These are phyloP conservation scores for Blera fallax DNA, from an alignment of 2,888 invertebrate species.

Conservation along the genomic window DNA sequence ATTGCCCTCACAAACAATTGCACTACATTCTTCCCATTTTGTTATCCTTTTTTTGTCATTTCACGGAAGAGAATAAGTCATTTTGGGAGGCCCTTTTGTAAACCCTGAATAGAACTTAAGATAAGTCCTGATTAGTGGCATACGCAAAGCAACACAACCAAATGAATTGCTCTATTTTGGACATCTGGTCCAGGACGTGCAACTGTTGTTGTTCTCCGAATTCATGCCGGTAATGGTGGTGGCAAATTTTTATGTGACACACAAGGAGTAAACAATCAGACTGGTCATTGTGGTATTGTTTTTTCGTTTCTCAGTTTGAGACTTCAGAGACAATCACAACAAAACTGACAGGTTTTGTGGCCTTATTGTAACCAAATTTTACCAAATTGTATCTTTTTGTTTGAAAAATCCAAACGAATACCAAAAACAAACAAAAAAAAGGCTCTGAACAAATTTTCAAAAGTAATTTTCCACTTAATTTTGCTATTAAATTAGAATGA, in stretches of 20 bases:
- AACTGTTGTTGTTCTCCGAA: neutral
- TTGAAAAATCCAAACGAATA: too few species aligned
- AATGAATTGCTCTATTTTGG: constrained; percentile 56
- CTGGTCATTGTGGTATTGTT: constrained; percentile 20
- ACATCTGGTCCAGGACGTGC: constrained; percentile 57
- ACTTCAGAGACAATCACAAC: constrained; percentile 33
- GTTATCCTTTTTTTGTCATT: neutral
- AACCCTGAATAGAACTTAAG: constrained; percentile 14
- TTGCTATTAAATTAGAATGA: constrained; percentile 30
- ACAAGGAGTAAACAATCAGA: constrained; percentile 7
- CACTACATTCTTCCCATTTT: neutral
- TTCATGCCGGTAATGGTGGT: constrained; percentile 6
- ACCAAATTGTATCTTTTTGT: constrained; percentile 37
- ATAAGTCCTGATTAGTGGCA: constrained; percentile 49
- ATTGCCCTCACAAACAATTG: constrained; percentile 22
- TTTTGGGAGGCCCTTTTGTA: constrained; percentile 58
- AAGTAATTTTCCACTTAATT: constrained; percentile 68
- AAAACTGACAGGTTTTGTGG: neutral
- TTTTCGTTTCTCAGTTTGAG: constrained; percentile 3
- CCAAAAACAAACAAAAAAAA: neutral
- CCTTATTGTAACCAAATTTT: constrained; percentile 27
- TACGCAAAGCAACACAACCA: constrained; percentile 43
- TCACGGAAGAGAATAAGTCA: constrained; percentile 45
- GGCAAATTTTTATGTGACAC: constrained; percentile 32
- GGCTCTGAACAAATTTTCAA: neutral